Evolutionary conservation across 2,113 vertebrate species (phyloP).

Genomic region (Pachycephala philippinensis): DNA sequence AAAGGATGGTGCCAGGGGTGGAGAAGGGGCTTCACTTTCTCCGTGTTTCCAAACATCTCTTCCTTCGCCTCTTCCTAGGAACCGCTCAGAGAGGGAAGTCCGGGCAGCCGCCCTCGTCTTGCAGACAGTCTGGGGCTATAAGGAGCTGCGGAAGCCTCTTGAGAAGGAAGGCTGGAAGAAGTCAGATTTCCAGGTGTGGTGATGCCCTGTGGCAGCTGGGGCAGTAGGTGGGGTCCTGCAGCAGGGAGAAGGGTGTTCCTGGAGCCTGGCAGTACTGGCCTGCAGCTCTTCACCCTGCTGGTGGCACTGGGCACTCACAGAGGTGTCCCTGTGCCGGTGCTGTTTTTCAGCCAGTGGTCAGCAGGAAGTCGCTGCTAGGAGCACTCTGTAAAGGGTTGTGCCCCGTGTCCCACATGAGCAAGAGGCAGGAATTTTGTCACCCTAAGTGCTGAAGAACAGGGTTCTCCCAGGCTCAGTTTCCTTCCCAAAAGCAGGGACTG

Average conservation of each 20-base stretch:
- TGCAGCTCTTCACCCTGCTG: not conserved
- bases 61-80: slow-evolving; percentile 65
- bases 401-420: not conserved
- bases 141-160: slow-evolving; percentile 89
- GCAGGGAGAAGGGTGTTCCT: not conserved
- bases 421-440: not conserved
- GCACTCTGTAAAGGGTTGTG: not conserved
- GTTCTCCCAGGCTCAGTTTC: not conserved
- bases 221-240: not conserved
- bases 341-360: fast-evolving
- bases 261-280: not conserved
- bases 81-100: slow-evolving; percentile 92
- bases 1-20: not conserved
- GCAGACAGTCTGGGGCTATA: slow-evolving; percentile 93
- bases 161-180: slow-evolving; percentile 98
- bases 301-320: not conserved
- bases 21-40: not conserved
- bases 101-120: slow-evolving; percentile 87
- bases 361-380: not conserved
- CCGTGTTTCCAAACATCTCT: not conserved
- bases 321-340: not conserved
- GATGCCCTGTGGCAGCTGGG: not conserved
- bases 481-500: not conserved
- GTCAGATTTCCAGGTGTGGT: slow-evolving; percentile 88
- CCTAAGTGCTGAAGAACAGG: not conserved